phyloP scores from a whole-genome alignment of 1,140 invertebrate species.

The Oncopodura yosiiana region DNA sequence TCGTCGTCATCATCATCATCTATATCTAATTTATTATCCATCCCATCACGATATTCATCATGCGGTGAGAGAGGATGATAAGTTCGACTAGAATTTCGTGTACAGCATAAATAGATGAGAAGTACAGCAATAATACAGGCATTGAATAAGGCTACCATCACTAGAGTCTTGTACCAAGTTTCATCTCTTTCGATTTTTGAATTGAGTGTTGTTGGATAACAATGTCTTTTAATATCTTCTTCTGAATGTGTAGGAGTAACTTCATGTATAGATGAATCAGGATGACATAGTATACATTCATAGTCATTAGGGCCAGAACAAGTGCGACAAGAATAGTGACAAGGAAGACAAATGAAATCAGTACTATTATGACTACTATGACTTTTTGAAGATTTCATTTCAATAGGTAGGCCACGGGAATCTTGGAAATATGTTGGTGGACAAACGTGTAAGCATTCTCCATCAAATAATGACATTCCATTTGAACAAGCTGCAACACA shows the following conservation, averaged over 20 bases:
- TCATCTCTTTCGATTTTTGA: slow-evolving; percentile 15
- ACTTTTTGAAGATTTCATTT: slow-evolving; percentile 16
- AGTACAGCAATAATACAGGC: slow-evolving; percentile 14
- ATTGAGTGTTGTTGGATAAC: slow-evolving; percentile 28
- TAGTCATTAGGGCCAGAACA: slow-evolving; percentile 49
- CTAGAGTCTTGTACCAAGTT: slow-evolving; percentile 19
- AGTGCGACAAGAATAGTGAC: slow-evolving; percentile 50
- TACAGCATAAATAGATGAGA: slow-evolving; percentile 18
- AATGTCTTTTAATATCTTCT: slow-evolving; percentile 9
- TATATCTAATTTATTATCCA: slow-evolving; percentile 8
- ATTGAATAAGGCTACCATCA: slow-evolving; percentile 14
- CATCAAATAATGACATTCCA: slow-evolving; percentile 39
- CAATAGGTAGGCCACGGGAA: slow-evolving; percentile 15
- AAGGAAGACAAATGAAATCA: slow-evolving; percentile 39
- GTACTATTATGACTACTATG: not conserved
- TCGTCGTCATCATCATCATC: slow-evolving; percentile 17
- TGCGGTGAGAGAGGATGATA: slow-evolving; percentile 24
- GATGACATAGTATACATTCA: slow-evolving; percentile 47
- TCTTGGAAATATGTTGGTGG: slow-evolving; percentile 37
- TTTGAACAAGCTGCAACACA: slow-evolving; percentile 43
- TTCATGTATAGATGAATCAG: slow-evolving; percentile 41
- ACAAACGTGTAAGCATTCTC: slow-evolving; percentile 42
- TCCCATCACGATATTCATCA: slow-evolving; percentile 12
- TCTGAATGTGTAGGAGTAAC: not conserved
- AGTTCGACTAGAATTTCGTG: not conserved